A percentile compares a stretch with the other conserved stretches of the same genome.
These are phyloP conservation scores for Stegodyphus dumicola DNA, from an alignment of 1,140 invertebrate genomes.

Conservation along the genomic window DNA sequence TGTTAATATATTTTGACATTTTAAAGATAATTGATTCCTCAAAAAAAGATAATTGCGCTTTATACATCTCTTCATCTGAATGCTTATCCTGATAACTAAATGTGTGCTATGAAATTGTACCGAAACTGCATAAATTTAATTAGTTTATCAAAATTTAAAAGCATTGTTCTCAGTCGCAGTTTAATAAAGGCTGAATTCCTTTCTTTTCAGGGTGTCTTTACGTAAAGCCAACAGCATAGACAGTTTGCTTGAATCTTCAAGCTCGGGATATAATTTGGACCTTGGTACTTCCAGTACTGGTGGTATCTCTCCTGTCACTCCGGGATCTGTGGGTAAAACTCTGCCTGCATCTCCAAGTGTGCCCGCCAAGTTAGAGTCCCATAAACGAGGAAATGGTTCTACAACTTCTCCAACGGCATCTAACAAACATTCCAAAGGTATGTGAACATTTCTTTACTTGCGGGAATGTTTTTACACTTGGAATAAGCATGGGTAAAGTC, in stretches of 20 bases:
- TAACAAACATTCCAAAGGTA: constrained; percentile 55
- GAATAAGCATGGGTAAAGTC: no score
- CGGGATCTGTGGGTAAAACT: constrained; percentile 26
- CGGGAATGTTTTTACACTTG: not conserved
- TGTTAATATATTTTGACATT: no score
- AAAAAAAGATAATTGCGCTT: no score
- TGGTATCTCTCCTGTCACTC: not conserved
- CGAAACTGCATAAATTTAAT: no score
- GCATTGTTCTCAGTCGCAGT: not conserved
- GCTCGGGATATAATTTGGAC: constrained; percentile 29
- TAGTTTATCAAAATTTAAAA: no score
- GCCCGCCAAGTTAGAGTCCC: constrained; percentile 62
- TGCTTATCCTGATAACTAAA: no score
- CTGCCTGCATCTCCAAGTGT: constrained; percentile 52
- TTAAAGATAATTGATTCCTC: no score
- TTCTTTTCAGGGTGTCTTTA: constrained; percentile 29
- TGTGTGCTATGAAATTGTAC: no score
- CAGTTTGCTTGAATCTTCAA: constrained; percentile 63
- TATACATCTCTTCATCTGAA: no score
- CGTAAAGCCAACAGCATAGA: constrained; percentile 65
- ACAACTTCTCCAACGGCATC: constrained; percentile 55
- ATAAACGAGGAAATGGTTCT: constrained; percentile 62
- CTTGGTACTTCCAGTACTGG: not conserved
- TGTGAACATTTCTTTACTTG: not conserved
- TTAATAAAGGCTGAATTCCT: not conserved